Evolutionary conservation across 1,140 invertebrate genomes (phyloP).

Genomic region (Drosophila quadrilineata): DNA sequence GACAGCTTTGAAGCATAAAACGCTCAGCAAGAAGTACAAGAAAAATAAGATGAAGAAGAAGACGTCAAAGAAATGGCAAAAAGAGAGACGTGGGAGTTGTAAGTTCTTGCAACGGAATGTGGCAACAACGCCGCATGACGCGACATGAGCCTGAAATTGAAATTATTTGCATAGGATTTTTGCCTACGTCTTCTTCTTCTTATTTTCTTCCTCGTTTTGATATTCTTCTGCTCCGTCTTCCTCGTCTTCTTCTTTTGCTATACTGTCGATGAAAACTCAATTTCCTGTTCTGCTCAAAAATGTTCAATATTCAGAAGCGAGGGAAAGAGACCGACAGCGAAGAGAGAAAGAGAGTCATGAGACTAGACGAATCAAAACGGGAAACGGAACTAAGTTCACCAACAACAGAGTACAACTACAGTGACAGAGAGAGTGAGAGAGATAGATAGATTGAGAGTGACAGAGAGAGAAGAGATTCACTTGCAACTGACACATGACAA

Average conservation of each 20-base stretch:
- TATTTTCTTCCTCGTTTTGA: background rate
- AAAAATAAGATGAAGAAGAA: conserved; percentile 16
- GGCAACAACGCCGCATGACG: conserved; percentile 65
- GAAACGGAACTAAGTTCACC: conserved; percentile 4
- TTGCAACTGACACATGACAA: conserved; percentile 73
- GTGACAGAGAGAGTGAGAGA: too few relatives aligned
- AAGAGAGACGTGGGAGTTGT: conserved; percentile 7
- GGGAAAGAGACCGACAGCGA: too few relatives aligned
- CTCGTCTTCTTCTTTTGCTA: conserved; percentile 2
- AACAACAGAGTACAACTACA: background rate
- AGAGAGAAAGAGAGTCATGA: background rate
- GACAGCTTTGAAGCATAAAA: conserved; percentile 53
- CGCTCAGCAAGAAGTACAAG: conserved; percentile 15
- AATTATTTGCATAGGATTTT: conserved; percentile 76
- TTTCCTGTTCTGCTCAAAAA: conserved; percentile 72
- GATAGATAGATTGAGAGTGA: too few relatives aligned
- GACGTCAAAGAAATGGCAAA: conserved; percentile 9
- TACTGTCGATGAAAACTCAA: conserved; percentile 72
- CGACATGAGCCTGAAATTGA: conserved; percentile 44
- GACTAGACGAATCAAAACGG: conserved; percentile 10
- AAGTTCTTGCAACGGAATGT: conserved; percentile 50
- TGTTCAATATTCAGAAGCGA: conserved; percentile 44
- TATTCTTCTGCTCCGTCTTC: background rate
- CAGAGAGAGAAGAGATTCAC: conserved; percentile 9
- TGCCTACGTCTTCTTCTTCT: background rate